Conservation (phyloP, 2,797 vertebrate species). For the Sebastes vulpes region DNA sequence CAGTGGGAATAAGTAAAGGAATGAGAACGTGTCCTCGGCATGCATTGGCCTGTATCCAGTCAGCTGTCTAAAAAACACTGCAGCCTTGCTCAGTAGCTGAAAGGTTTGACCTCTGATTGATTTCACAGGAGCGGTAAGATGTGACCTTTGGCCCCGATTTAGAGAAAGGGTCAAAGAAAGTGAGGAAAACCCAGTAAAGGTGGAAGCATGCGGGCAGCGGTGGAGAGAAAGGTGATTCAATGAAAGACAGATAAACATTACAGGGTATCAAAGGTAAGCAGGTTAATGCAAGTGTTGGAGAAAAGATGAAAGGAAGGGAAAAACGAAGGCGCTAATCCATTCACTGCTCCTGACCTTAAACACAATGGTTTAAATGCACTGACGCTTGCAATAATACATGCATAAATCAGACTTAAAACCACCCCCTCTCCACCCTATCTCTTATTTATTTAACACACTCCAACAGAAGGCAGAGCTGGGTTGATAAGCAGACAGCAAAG, state of each 20-base stretch:
- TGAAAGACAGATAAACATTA: slow-evolving; percentile 17
- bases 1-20: slow-evolving; percentile 39
- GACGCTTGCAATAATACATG: slow-evolving; percentile 14
- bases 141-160: slow-evolving; percentile 47
- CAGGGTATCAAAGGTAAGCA: slow-evolving; percentile 8
- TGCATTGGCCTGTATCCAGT: slow-evolving; percentile 17
- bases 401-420: slow-evolving; percentile 29
- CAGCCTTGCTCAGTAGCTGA: neutral
- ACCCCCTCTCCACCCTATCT: neutral
- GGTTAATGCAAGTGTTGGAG: slow-evolving; percentile 25
- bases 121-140: slow-evolving; percentile 34
- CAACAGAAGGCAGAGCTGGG: slow-evolving; percentile 5
- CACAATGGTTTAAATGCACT: slow-evolving; percentile 1
- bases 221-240: neutral
- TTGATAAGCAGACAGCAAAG: slow-evolving; percentile 42
- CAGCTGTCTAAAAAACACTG: slow-evolving; percentile 29
- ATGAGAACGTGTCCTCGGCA: slow-evolving; percentile 20
- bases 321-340: slow-evolving; percentile 10
- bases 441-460: slow-evolving; percentile 23
- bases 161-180: slow-evolving; percentile 14
- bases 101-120: slow-evolving; percentile 46
- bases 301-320: slow-evolving; percentile 12
- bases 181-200: slow-evolving; percentile 12
- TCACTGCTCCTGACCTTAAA: slow-evolving; percentile 17
- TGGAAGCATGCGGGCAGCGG: neutral